Base-by-base conservation (phyloP, 1,140 invertebrate genomes). In the Steinernema khuongi region DNA sequence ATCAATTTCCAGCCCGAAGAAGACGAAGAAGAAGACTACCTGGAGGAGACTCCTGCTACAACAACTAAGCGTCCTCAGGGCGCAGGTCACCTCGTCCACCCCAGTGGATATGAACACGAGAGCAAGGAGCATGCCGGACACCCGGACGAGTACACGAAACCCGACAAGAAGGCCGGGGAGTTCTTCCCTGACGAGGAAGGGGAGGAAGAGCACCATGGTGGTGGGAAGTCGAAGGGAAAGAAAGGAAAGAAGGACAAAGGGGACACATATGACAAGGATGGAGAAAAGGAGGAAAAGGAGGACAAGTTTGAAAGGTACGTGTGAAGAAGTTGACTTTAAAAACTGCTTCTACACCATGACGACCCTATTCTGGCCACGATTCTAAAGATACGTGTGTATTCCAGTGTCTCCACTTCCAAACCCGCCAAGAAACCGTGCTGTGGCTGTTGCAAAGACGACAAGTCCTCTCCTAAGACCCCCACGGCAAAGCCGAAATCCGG, bases 21-120 rank as follows among this genome's bases (percentile, higher is more conserved):
- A 60, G 50, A 60, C 50, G 50, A 60, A 26, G 50, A 60, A 14
- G 50, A 26, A 22, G 50, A 60, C 50, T 60, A 60, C 50, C 19
- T 60, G 11, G 50, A 60, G 22, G 50, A 60, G 50, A 60, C 11
- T 2, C 11, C 50, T 4, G 22, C 11, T 7, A 14, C 50, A n/a
- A 22, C 14, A 60, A 60, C 50, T 2, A 2, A 26, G 14, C 4
- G 14, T 7, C 14, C 50, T n/a, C 36, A 41, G 26, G 50, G 19
- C 50, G 11, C 50, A 22, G 4, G 26, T 26, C 50, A n/a, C 50
- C 36, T 41, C 36, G 36, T n/a, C 36, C 36, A n/a, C n/a, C 36
- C 36, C n/a, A n/a, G 50, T n/a, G 50, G 50, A 14, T 60, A 60
- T 22, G 50, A 60, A 22, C 50, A 60, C 22, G 11, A 4, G 4